These are phyloP conservation scores for Chrysemys picta DNA, from an alignment of 2,113 vertebrate genomes.

Conservation along the genomic window DNA sequence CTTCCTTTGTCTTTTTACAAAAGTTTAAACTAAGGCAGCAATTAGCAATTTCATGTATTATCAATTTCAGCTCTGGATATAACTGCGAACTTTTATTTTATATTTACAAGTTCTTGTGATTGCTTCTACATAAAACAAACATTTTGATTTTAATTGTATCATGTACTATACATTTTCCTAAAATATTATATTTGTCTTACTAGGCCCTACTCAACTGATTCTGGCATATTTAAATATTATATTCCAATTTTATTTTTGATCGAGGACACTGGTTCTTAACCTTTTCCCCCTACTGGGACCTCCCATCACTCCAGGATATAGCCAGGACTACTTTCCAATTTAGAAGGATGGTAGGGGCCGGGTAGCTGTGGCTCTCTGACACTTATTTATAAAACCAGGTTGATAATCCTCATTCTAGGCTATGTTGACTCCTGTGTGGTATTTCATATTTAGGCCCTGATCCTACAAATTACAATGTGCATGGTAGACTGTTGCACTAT, in stretches of 20 bases:
- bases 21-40: not conserved
- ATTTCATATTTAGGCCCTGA: not conserved
- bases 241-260: not conserved
- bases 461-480: not conserved
- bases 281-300: not conserved
- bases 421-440: not conserved
- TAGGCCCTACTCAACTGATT: not conserved
- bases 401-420: not conserved
- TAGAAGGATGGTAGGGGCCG: not conserved
- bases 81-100: not conserved
- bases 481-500: not conserved
- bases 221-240: not conserved
- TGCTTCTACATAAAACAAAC: not conserved
- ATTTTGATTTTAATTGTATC: not conserved
- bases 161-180: not conserved
- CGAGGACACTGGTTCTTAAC: not conserved
- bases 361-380: not conserved
- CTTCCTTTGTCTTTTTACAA: slow-evolving; percentile 1
- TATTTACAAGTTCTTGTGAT: not conserved
- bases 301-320: not conserved
- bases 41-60: not conserved
- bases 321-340: not conserved
- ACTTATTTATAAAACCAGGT: not conserved
- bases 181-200: not conserved
- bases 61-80: not conserved